These are phyloP conservation scores for Neodiprion pinetum DNA, from an alignment of 1,140 invertebrate genomes.

Conservation along the genomic window DNA sequence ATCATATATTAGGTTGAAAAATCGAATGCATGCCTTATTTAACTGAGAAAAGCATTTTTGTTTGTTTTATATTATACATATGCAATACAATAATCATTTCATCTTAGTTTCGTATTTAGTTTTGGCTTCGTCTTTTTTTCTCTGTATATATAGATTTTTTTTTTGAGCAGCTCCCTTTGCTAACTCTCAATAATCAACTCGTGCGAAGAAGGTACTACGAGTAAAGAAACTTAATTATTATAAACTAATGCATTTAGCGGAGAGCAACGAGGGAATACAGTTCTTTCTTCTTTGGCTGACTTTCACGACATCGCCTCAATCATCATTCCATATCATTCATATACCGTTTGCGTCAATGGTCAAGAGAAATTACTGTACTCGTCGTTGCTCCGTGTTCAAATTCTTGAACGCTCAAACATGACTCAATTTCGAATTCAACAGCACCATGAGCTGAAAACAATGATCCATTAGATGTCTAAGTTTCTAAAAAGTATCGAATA, in stretches of 20 bases:
- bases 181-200: not conserved
- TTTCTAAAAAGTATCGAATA: not conserved
- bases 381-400: slow-evolving; percentile 29
- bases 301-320: slow-evolving; percentile 50
- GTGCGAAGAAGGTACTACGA: slow-evolving; percentile 22
- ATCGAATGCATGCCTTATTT: not conserved
- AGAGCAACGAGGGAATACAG: slow-evolving; percentile 20
- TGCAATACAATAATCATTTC: too few species aligned
- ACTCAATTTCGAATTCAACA: not conserved
- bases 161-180: not conserved
- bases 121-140: slow-evolving; percentile 7
- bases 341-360: slow-evolving; percentile 50
- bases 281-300: slow-evolving; percentile 36
- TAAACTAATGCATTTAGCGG: slow-evolving; percentile 21
- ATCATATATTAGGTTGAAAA: too few species aligned
- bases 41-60: not conserved
- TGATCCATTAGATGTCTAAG: not conserved
- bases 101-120: not conserved
- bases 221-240: slow-evolving; percentile 33
- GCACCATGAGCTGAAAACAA: too few species aligned
- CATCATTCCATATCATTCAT: slow-evolving; percentile 53
- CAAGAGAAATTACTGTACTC: slow-evolving; percentile 17
- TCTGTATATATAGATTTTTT: slow-evolving; percentile 12
- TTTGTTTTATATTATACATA: too few species aligned
- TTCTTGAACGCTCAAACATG: slow-evolving; percentile 8